phyloP scores from a whole-genome alignment of 1,140 invertebrate species.

The Drosophila subpulchrella region DNA sequence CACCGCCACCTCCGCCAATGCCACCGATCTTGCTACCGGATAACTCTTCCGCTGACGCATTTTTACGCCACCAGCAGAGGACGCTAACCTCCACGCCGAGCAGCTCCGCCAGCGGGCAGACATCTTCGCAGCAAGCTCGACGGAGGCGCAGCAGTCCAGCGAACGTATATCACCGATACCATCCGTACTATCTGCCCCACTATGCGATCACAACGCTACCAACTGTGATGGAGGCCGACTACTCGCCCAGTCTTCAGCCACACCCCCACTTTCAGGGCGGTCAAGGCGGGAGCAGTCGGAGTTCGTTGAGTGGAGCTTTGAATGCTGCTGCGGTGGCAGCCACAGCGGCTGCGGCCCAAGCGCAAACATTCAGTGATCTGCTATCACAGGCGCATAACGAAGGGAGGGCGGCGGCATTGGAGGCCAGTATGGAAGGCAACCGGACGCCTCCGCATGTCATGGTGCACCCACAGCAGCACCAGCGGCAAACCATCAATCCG shows the following conservation, averaged over 20 bases:
- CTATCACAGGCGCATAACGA: constrained; percentile 46
- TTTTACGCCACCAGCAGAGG: constrained; percentile 2
- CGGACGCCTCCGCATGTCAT: constrained; percentile 13
- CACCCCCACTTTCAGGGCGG: constrained; percentile 34
- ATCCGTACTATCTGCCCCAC: constrained; percentile 67
- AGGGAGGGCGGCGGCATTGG: neutral
- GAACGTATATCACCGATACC: constrained; percentile 62
- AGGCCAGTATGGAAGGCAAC: constrained; percentile 1
- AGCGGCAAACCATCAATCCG: constrained; percentile 27
- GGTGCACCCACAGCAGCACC: constrained; percentile 25
- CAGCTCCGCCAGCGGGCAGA: constrained; percentile 6
- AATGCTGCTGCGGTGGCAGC: constrained; percentile 72
- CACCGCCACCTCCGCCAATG: constrained; percentile 17
- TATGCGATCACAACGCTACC: constrained; percentile 61
- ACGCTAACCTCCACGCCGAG: constrained; percentile 8
- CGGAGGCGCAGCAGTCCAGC: constrained; percentile 54
- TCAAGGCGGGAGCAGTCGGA: constrained; percentile 65
- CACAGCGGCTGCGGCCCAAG: constrained; percentile 70
- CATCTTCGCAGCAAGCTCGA: constrained; percentile 20
- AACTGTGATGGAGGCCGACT: constrained; percentile 42
- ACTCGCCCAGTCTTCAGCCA: constrained; percentile 30
- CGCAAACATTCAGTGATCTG: constrained; percentile 62
- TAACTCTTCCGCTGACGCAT: constrained; percentile 7
- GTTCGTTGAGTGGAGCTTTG: constrained; percentile 62
- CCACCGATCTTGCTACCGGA: constrained; percentile 7